phyloP scores from a whole-genome alignment of 1,140 invertebrate genomes.

The Campoletis sonorensis region DNA sequence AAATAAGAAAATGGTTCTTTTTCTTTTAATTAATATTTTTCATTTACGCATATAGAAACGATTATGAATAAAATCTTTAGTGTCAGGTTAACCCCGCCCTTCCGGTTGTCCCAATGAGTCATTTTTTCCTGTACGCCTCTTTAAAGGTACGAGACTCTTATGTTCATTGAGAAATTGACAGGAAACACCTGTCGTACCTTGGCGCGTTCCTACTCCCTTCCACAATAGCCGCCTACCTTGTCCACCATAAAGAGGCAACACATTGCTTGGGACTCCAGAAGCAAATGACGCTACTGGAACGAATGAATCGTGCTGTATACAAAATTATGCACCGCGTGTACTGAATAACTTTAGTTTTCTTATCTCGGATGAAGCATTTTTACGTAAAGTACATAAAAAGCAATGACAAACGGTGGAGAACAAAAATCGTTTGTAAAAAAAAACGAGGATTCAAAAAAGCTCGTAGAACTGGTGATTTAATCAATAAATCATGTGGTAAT shows the following conservation, averaged over 20 bases:
- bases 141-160: conserved; percentile 13
- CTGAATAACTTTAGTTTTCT: conserved; percentile 2
- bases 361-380: background rate
- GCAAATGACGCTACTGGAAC: conserved; percentile 44
- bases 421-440: background rate
- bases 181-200: conserved; percentile 52
- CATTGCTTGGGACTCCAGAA: background rate
- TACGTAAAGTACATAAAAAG: background rate
- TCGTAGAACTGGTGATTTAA: too few species aligned
- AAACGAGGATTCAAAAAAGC: background rate
- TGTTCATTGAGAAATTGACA: conserved; percentile 54
- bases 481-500: too few species aligned
- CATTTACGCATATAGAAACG: background rate
- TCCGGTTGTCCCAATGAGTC: conserved; percentile 13
- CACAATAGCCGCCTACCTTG: background rate
- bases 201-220: background rate
- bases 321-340: background rate
- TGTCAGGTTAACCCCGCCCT: background rate
- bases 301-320: conserved; percentile 22
- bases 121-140: background rate
- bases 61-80: background rate
- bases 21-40: too few species aligned
- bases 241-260: conserved; percentile 25
- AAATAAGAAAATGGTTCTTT: too few species aligned
- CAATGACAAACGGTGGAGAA: background rate